Evolutionary conservation across 1,140 invertebrate species (phyloP).

Genomic region (silkworm (Bombyx mori)): ASM3026992v2 NC_085110.1:6934501-6935000

Average conservation of each 20-base stretch:
- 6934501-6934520: slow-evolving; percentile 1
- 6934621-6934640: slow-evolving; percentile 55
- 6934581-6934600: slow-evolving; percentile 26
- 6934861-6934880: slow-evolving; percentile 20
- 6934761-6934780: slow-evolving; percentile 60
- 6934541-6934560: slow-evolving; percentile 2
- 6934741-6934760: slow-evolving; percentile 64
- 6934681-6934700: slow-evolving; percentile 67
- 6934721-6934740: slow-evolving; percentile 69
- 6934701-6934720: slow-evolving; percentile 70
- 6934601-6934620: slow-evolving; percentile 47
- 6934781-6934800: slow-evolving; percentile 58
- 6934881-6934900: slow-evolving; percentile 23
- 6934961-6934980: slow-evolving; percentile 44
- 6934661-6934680: slow-evolving; percentile 66
- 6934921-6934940: slow-evolving; percentile 24
- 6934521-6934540: slow-evolving; percentile 1
- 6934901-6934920: slow-evolving; percentile 38
- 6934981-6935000: slow-evolving; percentile 46
- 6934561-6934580: slow-evolving; percentile 19
- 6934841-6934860: slow-evolving; percentile 26
- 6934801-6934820: slow-evolving; percentile 35
- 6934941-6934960: slow-evolving; percentile 49
- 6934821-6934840: slow-evolving; percentile 34
- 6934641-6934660: slow-evolving; percentile 58